phyloP scores from a whole-genome alignment of 2,888 invertebrate species.

The Rambutsinella grinnellia region DNA sequence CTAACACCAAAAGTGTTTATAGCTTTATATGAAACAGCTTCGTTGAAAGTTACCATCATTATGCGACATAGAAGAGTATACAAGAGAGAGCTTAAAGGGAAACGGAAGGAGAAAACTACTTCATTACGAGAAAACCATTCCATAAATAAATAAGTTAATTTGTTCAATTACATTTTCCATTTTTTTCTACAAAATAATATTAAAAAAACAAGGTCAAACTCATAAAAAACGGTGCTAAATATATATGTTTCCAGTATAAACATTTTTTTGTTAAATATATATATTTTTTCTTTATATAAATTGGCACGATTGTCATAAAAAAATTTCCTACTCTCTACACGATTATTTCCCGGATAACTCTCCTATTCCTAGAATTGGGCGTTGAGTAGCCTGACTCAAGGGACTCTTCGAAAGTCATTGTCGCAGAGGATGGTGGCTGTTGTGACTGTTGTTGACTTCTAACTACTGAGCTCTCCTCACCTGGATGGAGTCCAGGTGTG shows the following conservation, averaged over 20 bases:
- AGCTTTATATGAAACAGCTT: no score
- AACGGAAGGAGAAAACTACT: background rate
- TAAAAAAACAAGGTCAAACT: background rate
- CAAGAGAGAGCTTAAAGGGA: background rate
- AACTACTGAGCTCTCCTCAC: slow-evolving; percentile 54
- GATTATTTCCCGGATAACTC: slow-evolving; percentile 95
- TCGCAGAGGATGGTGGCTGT: slow-evolving; percentile 82
- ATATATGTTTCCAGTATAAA: slow-evolving; percentile 14
- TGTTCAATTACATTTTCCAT: background rate
- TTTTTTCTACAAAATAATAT: background rate
- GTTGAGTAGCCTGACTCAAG: slow-evolving; percentile 95
- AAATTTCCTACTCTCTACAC: slow-evolving; percentile 72
- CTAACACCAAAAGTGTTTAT: no score
- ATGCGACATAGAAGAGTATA: no score
- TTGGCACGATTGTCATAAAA: slow-evolving; percentile 64
- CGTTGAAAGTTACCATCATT: no score
- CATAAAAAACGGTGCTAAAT: background rate
- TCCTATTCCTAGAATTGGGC: slow-evolving; percentile 90
- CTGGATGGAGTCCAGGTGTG: slow-evolving; percentile 35
- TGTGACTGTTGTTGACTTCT: slow-evolving; percentile 68
- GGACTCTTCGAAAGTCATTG: slow-evolving; percentile 92
- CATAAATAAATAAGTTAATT: background rate
- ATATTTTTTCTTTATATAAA: slow-evolving; percentile 32
- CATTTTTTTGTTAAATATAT: no score
- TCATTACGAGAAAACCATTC: background rate